These are phyloP conservation scores for Nannoperca obscura DNA, from an alignment of 2,797 vertebrate genomes.

Conservation along the genomic window DNA sequence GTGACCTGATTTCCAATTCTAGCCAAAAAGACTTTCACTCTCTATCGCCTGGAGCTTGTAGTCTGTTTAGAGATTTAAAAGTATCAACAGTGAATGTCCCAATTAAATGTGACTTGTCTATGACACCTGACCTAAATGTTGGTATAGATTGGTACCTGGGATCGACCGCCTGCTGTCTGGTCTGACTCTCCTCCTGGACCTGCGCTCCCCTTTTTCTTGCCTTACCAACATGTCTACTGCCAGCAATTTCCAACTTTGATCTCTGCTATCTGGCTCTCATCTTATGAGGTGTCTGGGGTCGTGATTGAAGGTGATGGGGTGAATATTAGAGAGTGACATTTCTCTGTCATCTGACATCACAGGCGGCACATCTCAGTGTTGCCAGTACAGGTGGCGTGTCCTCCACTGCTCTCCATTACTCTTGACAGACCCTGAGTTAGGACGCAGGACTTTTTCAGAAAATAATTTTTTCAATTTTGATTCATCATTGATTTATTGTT, in stretches of 20 bases:
- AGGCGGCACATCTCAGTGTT: slow-evolving; percentile 40
- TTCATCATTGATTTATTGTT: slow-evolving; percentile 9
- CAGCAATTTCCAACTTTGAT: slow-evolving; percentile 68
- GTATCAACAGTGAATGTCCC: slow-evolving; percentile 5
- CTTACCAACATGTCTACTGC: slow-evolving; percentile 40
- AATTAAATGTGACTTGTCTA: slow-evolving; percentile 27
- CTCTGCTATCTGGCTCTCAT: slow-evolving; percentile 66
- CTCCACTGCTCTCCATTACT: slow-evolving; percentile 23
- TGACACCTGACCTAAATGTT: slow-evolving; percentile 32
- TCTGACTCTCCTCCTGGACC: slow-evolving; percentile 31
- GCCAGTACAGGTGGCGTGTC: slow-evolving; percentile 28
- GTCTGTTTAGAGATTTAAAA: slow-evolving; percentile 16
- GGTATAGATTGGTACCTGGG: slow-evolving; percentile 18
- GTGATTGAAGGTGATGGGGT: slow-evolving; percentile 70
- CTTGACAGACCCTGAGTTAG: slow-evolving; percentile 3
- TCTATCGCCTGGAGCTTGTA: not conserved
- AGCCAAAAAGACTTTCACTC: not conserved
- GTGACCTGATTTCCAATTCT: slow-evolving; percentile 6
- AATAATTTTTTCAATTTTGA: not conserved
- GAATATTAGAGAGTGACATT: slow-evolving; percentile 71
- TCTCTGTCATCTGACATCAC: slow-evolving; percentile 72
- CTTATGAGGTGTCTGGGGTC: slow-evolving; percentile 51
- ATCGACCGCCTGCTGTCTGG: not conserved
- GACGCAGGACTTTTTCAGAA: not conserved
- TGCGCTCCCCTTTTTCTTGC: slow-evolving; percentile 15